A percentile compares a stretch with the other conserved stretches of the same genome.
Conservation (phyloP, 2,797 vertebrate species). For the Pogonophryne albipinna region DNA sequence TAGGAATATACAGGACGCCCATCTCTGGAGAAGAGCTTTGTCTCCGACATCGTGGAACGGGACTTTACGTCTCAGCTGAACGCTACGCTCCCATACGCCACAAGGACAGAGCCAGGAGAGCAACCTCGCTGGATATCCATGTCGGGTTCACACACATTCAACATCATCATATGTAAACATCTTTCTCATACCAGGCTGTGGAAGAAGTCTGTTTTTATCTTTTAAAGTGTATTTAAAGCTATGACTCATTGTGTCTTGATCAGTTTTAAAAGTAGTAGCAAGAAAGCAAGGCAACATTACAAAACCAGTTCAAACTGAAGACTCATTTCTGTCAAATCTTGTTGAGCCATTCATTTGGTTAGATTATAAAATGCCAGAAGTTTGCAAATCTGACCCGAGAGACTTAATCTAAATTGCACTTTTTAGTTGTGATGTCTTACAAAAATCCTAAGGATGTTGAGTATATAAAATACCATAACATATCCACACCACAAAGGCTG, state of each 20-base stretch:
- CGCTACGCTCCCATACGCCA: conserved; percentile 89
- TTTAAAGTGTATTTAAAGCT: no score
- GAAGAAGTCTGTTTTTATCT: no score
- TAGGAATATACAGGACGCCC: conserved; percentile 82
- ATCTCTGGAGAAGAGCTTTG: conserved; percentile 73
- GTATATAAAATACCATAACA: not conserved
- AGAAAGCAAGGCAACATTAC: no score
- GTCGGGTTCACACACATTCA: conserved; percentile 47
- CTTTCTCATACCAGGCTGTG: no score
- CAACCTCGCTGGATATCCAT: conserved; percentile 87
- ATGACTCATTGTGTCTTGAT: no score
- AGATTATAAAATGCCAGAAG: no score
- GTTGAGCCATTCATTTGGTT: no score
- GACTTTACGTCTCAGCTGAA: conserved; percentile 77
- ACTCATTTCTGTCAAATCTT: no score
- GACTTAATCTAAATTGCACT: not conserved
- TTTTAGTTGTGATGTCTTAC: not conserved
- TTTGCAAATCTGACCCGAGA: not conserved
- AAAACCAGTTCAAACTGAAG: no score
- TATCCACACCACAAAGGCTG: not conserved
- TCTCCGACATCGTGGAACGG: conserved; percentile 80
- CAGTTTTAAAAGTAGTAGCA: no score
- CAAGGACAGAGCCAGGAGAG: conserved; percentile 89
- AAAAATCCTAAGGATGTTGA: not conserved
- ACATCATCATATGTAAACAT: no score